Base-by-base conservation (phyloP, 2,797 vertebrate genomes). In the Crypturellus tataupa region DNA sequence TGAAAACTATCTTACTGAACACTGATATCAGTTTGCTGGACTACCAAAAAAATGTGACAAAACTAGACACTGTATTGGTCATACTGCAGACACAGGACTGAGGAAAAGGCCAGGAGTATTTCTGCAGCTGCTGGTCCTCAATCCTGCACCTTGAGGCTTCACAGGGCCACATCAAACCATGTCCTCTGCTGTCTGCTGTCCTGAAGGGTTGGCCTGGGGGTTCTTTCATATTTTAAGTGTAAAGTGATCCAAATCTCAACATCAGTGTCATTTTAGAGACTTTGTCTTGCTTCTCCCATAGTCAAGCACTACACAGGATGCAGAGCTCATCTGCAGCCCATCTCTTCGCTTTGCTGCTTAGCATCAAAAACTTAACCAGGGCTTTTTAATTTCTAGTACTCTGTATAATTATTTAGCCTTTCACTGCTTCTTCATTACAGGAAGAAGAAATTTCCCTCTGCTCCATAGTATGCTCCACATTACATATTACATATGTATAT, bases 291-390 rank as follows among this genome's bases (percentile, higher is more conserved):
- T 11, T 71, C 33, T 83, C 4, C 27, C 27, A 21, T 17, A 77
- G 64, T 72, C 25, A 84, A 91, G 14, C 24, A 77, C 14, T 64
- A 27, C 27, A 13, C 12, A 75, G 58, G 62, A 64, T 6, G 63
- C 20, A 46, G 33, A 82, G 58, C 37, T 89, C 59, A 82, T 51
- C 31, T 84, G 59, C 44, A 77, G 44, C 21, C 23, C 88, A 56
- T 40, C 73, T 68, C 12, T 46, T 86, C 35, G 10, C 25, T 83
- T 94, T 55, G 87, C 42, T 80, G 33, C 51, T 93, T 89, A 79
- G 79, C 31, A 29, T 80, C 73, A 92, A 73, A 64, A 77, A 56
- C 4, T 35, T 89, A 67, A 82, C 19, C 25, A 17, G 15, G 12
- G 11, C 17, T 37, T 92, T 92, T 78, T 64, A 29, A 14, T 49